Evolutionary conservation across 64 coral and sea anemone genomes (phyloP).

Genomic region (Actinia tenebrosa): DNA sequence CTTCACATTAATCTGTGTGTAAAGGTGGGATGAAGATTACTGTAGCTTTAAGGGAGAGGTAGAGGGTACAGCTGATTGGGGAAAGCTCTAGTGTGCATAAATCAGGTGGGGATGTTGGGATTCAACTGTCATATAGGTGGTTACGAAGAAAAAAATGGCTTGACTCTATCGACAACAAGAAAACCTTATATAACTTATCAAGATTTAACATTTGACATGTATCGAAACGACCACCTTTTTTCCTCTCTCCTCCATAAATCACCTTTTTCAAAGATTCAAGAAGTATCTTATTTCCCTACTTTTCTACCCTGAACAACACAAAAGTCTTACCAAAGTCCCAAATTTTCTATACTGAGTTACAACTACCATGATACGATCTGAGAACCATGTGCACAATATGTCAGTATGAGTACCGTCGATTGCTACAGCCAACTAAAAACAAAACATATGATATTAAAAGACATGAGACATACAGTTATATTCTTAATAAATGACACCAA

Average conservation of each 20-base stretch:
- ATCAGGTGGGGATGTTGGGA: too few species aligned
- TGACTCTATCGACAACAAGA: too few species aligned
- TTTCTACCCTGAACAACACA: background rate
- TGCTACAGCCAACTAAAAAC: background rate
- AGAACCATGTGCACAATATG: background rate
- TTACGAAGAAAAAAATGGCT: too few species aligned
- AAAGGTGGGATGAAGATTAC: background rate
- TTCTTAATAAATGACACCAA: background rate
- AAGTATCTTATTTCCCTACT: too few species aligned
- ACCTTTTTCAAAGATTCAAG: too few species aligned
- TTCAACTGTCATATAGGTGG: too few species aligned
- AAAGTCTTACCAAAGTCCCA: constrained; percentile 16
- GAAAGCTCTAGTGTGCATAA: too few species aligned
- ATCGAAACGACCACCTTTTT: too few species aligned
- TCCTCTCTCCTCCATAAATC: too few species aligned
- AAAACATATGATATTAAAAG: background rate
- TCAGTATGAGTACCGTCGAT: constrained; percentile 24
- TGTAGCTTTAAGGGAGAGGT: background rate
- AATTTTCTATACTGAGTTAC: constrained; percentile 20
- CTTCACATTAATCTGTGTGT: background rate
- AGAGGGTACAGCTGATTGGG: background rate
- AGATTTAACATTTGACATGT: too few species aligned
- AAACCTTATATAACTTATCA: too few species aligned
- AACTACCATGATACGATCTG: background rate
- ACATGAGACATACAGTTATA: background rate